Evolutionary conservation across 2,113 vertebrate species (phyloP).

Genomic region (Ibidorhyncha struthersii): DNA sequence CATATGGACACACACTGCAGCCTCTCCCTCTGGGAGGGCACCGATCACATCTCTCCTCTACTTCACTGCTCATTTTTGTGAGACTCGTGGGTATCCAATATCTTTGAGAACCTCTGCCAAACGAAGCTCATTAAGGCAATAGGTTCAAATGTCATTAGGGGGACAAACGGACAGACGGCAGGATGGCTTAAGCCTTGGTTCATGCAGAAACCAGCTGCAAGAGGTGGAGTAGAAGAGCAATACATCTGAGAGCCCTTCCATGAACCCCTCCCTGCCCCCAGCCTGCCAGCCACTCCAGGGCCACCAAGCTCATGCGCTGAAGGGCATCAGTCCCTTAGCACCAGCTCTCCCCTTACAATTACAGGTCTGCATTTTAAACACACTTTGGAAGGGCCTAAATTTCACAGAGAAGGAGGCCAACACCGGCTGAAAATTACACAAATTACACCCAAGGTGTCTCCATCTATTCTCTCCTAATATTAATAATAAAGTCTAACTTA

Average conservation of each 20-base stretch:
- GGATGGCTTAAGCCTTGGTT: background rate
- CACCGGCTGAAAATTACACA: background rate
- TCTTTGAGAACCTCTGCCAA: background rate
- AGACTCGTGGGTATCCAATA: background rate
- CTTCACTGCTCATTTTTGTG: background rate
- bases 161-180: background rate
- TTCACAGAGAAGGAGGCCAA: background rate
- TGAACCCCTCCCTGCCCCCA: background rate
- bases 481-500: background rate
- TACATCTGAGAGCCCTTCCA: background rate
- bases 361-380: background rate
- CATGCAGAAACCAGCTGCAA: background rate
- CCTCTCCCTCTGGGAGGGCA: background rate
- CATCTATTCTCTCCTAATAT: background rate
- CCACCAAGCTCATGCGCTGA: background rate
- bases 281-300: accelerated
- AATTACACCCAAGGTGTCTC: background rate
- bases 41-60: background rate
- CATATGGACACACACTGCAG: too few species aligned
- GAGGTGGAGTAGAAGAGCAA: background rate
- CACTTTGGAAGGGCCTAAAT: background rate
- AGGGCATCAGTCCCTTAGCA: background rate
- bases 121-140: accelerated
- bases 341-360: background rate
- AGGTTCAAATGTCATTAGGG: background rate